Base-by-base conservation (phyloP, 2,888 invertebrate genomes). In the Acanthoscelides obtectus region DNA sequence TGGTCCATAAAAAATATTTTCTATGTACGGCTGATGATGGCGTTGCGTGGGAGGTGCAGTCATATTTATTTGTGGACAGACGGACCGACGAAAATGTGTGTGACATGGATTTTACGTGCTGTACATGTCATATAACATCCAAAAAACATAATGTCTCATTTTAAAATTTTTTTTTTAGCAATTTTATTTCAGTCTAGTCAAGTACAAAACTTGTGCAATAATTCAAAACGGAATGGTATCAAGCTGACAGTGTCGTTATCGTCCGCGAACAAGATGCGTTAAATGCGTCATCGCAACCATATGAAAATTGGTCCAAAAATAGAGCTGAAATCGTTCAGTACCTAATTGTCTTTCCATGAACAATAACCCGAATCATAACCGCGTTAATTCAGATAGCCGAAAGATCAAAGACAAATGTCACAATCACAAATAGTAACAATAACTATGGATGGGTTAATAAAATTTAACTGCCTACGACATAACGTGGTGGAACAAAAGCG, bases 401-500 rank as follows among this genome's bases (percentile, higher is more conserved):
- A 45, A 45, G 45, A 45, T 45, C 45, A 45, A 45, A 45, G 45
- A 12, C 45, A 45, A 1, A 45, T 45, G 45, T 45, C 45, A 12
- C 45, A 45, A 45, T 45, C 45, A 45, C 6, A 45, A 45, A 45
- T 45, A 45, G 66, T 66, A 66, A 66, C 66, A 22, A 66, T 66
- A 66, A 66, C 20, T 20, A 20, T 22, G 3, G 22, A 66, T 66
- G 21, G 20, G 2, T 12, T 66, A 66, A 66, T 66, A 66, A 66
- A 66, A 66, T 66, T 66, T 66, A 66, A 66, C 66, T 17, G 22
- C 12, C 66, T 22, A 66, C n/a, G n/a, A n/a, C 17, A 45, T 66
- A 66, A 66, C 20, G 20, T 66, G 5, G 20, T 66, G 66, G 66
- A 66, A 66, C 66, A 66, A 66, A 66, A 66, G 66, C 66, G 66